Evolutionary conservation across 2,113 vertebrate genomes (phyloP).

Genomic region (Cyprinodon brontotheroides): DNA sequence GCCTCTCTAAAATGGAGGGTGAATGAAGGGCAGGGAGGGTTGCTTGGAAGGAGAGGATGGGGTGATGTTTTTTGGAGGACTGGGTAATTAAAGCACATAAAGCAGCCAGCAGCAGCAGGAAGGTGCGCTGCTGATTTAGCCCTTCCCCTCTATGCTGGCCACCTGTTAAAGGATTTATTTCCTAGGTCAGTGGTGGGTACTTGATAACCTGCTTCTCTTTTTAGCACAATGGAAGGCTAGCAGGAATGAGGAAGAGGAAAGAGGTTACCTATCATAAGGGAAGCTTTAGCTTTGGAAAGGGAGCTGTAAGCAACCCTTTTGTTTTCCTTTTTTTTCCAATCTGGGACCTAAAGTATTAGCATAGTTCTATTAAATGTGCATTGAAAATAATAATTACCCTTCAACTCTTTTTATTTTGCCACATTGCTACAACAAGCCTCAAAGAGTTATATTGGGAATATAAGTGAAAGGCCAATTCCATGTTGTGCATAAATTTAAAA

Average conservation of each 20-base stretch:
- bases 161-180: constrained; percentile 77
- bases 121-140: constrained; percentile 69
- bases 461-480: too few species aligned
- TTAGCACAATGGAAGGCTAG: constrained; percentile 31
- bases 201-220: constrained; percentile 58
- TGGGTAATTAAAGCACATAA: constrained; percentile 72
- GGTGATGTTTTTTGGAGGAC: constrained; percentile 52
- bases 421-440: too few species aligned
- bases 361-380: neutral
- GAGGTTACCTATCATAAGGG: constrained; percentile 10
- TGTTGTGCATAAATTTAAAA: too few species aligned
- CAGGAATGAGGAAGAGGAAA: constrained; percentile 15
- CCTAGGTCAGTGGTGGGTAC: constrained; percentile 64
- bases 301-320: constrained; percentile 25
- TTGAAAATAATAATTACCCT: neutral
- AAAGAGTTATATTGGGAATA: too few species aligned
- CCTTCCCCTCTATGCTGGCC: constrained; percentile 65
- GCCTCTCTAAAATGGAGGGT: constrained; percentile 54
- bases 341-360: constrained; percentile 4
- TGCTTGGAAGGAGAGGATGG: constrained; percentile 33
- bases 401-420: neutral
- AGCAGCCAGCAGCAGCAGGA: constrained; percentile 72
- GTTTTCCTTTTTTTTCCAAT: constrained; percentile 23
- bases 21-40: constrained; percentile 58
- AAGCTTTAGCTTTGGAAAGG: neutral